phyloP scores from a whole-genome alignment of 2,888 invertebrate genomes.

The Augiades crinisus region DNA sequence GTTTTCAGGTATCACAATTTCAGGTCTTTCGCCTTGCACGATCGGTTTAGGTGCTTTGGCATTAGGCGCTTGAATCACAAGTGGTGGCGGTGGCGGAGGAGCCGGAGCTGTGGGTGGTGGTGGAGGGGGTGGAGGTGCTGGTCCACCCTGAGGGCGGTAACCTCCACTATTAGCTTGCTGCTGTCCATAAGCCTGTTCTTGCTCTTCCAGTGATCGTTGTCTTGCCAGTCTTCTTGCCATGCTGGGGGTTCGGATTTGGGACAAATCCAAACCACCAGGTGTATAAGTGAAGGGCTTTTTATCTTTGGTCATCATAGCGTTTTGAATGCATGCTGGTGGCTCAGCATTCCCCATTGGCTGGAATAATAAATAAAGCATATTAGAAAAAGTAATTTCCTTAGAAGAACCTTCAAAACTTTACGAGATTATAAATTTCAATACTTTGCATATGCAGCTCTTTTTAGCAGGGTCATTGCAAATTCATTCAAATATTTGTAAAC shows the following conservation, averaged over 20 bases:
- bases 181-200: slow-evolving; percentile 65
- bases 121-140: slow-evolving; percentile 64
- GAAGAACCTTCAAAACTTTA: too few relatives aligned
- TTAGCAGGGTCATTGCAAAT: too few relatives aligned
- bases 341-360: slow-evolving; percentile 79
- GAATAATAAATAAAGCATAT: slow-evolving; percentile 38
- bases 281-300: slow-evolving; percentile 99
- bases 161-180: slow-evolving; percentile 39
- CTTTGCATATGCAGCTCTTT: too few relatives aligned
- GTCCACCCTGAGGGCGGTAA: slow-evolving; percentile 58
- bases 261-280: slow-evolving; percentile 94
- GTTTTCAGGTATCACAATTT: slow-evolving; percentile 88
- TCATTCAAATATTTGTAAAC: too few relatives aligned
- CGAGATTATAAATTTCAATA: too few relatives aligned
- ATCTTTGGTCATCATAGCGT: slow-evolving; percentile 97
- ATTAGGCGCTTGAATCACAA: slow-evolving; percentile 78
- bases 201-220: slow-evolving; percentile 83
- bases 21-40: slow-evolving; percentile 83
- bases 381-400: too few relatives aligned
- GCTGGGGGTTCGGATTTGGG: slow-evolving; percentile 93
- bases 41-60: slow-evolving; percentile 76
- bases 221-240: slow-evolving; percentile 90
- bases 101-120: slow-evolving; percentile 70
- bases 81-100: slow-evolving; percentile 82
- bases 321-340: slow-evolving; percentile 94